Base-by-base conservation (phyloP, 2,888 invertebrate species). In the Drosophila differens region DNA sequence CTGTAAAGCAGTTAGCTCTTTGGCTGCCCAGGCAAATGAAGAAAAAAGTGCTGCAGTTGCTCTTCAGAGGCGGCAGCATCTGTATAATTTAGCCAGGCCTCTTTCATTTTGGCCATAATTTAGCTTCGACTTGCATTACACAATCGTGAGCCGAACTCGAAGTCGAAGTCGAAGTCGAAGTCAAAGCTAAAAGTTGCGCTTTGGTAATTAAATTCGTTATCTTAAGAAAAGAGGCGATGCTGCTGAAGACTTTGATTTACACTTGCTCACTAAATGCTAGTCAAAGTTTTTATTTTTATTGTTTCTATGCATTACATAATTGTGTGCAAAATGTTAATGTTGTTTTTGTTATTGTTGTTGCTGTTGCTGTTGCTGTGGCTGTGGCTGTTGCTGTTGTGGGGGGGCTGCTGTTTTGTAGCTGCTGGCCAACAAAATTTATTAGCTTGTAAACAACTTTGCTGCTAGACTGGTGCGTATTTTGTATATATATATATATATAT, bases 381-480 rank as follows among this genome's bases (percentile, higher is more conserved):
- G 14, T 39, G 19, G 52, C 16, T 33, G 14, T 14, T 30, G 32
- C 28, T 37, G 41, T 5, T 41, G 41, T 12, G 41, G 22, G 47
- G 12, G 22, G 16, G 9, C 47, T 54, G 53, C 54, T 62, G 44
- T 30, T 62, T 49, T 44, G 44, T 14, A 28, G 44, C 32, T 55
- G 55, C 58, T 49, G 22, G 67, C 52, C 55, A 74, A 37, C 51
- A 61, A 69, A 51, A 81, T 83, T 66, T 83, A 78, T 81, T 81
- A 69, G 82, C 76, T 67, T 70, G 85, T 84, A 79, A 84, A 84
- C 73, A 79, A 70, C 76, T 84, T 79, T 64, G 66, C 72, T 81
- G 66, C 69, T 81, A 78, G 44, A 39, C 52, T 25, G 37, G 12
- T 68, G 63, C 49, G 63, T 76, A 41, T 39, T 51, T 49, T 66